Evolutionary conservation across 2,797 vertebrate genomes (phyloP).

Genomic region (Enteromius anoplus): DNA sequence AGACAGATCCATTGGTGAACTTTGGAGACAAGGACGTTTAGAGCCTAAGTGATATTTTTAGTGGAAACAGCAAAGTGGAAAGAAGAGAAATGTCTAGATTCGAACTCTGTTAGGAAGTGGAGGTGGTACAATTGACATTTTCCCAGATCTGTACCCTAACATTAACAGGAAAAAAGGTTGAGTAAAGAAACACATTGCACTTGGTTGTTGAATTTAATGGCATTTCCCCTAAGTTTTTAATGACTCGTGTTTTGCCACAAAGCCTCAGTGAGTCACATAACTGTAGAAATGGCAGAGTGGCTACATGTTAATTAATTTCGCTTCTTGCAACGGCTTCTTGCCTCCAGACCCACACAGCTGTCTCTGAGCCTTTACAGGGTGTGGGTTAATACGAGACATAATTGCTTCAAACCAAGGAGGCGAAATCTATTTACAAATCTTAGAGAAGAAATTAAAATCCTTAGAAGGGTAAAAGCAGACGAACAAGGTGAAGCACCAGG

Average conservation of each 20-base stretch:
- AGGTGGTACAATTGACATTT: slow-evolving; percentile 35
- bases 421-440: slow-evolving; percentile 56
- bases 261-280: slow-evolving; percentile 51
- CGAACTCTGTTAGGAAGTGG: background rate
- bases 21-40: slow-evolving; percentile 42
- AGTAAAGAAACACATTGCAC: slow-evolving; percentile 49
- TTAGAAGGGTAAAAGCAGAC: slow-evolving; percentile 36
- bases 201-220: slow-evolving; percentile 55
- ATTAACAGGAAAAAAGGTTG: slow-evolving; percentile 28
- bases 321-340: slow-evolving; percentile 54
- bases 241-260: slow-evolving; percentile 50
- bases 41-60: slow-evolving; percentile 14
- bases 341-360: slow-evolving; percentile 54
- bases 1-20: slow-evolving; percentile 39
- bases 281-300: slow-evolving; percentile 46
- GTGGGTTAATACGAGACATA: slow-evolving; percentile 61
- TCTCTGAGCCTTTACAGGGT: slow-evolving; percentile 56
- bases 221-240: slow-evolving; percentile 47
- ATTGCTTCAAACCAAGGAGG: slow-evolving; percentile 57
- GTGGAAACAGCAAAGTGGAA: background rate
- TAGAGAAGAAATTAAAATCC: slow-evolving; percentile 54
- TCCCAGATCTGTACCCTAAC: slow-evolving; percentile 4
- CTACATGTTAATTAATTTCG: slow-evolving; percentile 64
- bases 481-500: slow-evolving; percentile 34
- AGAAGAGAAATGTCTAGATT: background rate